Percentiles rank a stretch among this genome's conserved stretches.
Conservation (phyloP, 2,888 invertebrate genomes). For the Erebia aethiops region DNA sequence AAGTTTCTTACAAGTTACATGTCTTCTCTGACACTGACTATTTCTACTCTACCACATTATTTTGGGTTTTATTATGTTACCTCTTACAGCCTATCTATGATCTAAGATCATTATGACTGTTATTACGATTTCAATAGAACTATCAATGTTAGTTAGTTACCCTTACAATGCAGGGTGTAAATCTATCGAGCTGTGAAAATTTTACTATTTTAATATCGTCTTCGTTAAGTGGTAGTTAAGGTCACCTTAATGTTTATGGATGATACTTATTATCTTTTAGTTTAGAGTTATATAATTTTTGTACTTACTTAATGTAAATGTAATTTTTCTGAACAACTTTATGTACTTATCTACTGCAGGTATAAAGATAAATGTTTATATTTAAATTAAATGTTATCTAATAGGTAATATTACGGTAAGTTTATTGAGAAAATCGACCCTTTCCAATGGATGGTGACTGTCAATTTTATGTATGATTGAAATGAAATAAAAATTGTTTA, state of each 20-base stretch:
- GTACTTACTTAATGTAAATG: conserved; percentile 23
- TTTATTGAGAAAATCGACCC: conserved; percentile 19
- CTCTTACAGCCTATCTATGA: background rate
- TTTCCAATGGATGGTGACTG: conserved; percentile 21
- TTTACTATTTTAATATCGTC: conserved; percentile 27
- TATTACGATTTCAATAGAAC: conserved; percentile 10
- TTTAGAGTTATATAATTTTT: conserved; percentile 32
- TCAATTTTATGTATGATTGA: conserved; percentile 28
- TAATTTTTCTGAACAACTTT: conserved; percentile 29
- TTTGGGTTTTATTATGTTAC: background rate
- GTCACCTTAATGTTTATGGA: conserved; percentile 31
- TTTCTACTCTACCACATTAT: background rate
- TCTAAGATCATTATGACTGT: conserved; percentile 1
- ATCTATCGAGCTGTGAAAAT: conserved; percentile 36
- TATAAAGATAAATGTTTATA: conserved; percentile 30
- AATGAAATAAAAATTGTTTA: conserved; percentile 26
- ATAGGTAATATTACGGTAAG: conserved; percentile 7
- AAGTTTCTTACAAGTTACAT: no score
- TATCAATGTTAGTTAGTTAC: conserved; percentile 16
- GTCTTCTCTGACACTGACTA: no score
- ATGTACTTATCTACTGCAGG: conserved; percentile 34
- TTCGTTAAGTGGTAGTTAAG: conserved; percentile 21
- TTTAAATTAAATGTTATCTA: conserved; percentile 33
- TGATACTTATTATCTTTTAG: conserved; percentile 11
- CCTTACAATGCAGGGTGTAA: conserved; percentile 28